Evolutionary conservation across 2,113 vertebrate species (phyloP), one percentile per base, ranked within the genome.

Genomic region (Terrapene triunguis): DNA sequence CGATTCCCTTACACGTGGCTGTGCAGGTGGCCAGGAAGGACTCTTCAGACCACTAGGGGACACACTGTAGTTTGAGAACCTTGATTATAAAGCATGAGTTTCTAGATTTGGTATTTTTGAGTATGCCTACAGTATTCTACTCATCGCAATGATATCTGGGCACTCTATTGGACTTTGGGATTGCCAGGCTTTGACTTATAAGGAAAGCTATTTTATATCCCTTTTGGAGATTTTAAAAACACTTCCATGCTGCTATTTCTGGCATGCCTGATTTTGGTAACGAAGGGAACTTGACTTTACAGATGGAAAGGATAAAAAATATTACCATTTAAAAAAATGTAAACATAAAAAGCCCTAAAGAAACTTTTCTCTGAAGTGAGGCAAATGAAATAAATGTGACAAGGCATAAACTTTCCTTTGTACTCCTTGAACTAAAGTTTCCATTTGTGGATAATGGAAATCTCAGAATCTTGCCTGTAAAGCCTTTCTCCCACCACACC

Each of bases 401-500:
- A 7, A 3, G 19, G 2, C 51, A 53, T 74, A 1, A 72, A 38
- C 35, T 72, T 65, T 19, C n/a, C 17, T 72, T 38, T 72, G 65
- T 72, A 17, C 65, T 38, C 4, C 17, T 72, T 72, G 65, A 72
- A 72, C 8, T 38, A 21, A 72, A 38, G 16, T 50, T 69, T 11
- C 7, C 76, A 85, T 80, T 25, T 57, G 0, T 13, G 42, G 35
- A 5, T 38, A 22, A 4, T 25, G 78, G 19, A 4, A 51, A 5
- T 0, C 0, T 57, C 29, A 57, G 54, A 74, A 24, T 25, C 4
- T 1, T 42, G 16, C 21, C 24, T 1, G n/a, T 1, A 10, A 24
- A 82, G 74, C 5, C 51, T 5, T 22, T 85, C 24, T 62, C 47
- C 38, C n/a, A 0, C n/a, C 5, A 32, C 19, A 89, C 17, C 42